Evolutionary conservation across 2,888 invertebrate genomes (phyloP).

Genomic region (Drosophila ezoana): DNA sequence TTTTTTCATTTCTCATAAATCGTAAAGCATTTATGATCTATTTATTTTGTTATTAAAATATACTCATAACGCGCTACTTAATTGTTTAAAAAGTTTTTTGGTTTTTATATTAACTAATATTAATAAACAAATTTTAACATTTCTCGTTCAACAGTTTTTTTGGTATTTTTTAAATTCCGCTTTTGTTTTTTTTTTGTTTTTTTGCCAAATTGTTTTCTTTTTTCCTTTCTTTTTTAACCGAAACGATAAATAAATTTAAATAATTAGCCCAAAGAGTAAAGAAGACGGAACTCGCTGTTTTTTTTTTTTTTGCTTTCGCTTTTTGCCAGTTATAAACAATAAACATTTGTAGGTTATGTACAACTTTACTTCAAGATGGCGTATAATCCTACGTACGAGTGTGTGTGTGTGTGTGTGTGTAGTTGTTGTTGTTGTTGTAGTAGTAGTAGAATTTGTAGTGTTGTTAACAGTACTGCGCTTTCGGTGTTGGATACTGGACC

Average conservation of each 20-base stretch:
- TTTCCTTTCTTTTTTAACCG: slow-evolving; percentile 16
- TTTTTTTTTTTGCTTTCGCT: slow-evolving; percentile 38
- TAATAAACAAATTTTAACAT: slow-evolving; percentile 78
- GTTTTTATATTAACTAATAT: slow-evolving; percentile 70
- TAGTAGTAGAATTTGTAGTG: slow-evolving; percentile 28
- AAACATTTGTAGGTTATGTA: slow-evolving; percentile 59
- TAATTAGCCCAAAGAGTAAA: slow-evolving; percentile 31
- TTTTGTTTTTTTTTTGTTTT: slow-evolving; percentile 18
- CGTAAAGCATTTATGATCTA: slow-evolving; percentile 60
- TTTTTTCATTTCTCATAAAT: slow-evolving; percentile 46
- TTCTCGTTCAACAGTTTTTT: slow-evolving; percentile 59
- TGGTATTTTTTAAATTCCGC: slow-evolving; percentile 18
- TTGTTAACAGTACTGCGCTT: slow-evolving; percentile 33
- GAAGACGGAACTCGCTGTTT: slow-evolving; percentile 40
- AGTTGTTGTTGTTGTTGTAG: slow-evolving; percentile 27
- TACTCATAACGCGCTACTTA: slow-evolving; percentile 79
- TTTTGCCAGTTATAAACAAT: slow-evolving; percentile 31
- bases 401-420: background rate
- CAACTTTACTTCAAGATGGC: slow-evolving; percentile 61
- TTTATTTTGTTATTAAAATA: slow-evolving; percentile 69
- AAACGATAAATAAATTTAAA: slow-evolving; percentile 22
- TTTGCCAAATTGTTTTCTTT: slow-evolving; percentile 6
- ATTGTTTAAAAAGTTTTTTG: slow-evolving; percentile 71
- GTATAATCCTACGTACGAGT: slow-evolving; percentile 31
- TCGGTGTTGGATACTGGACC: slow-evolving; percentile 46